Percentiles rank a stretch among this genome's conserved stretches.
These are phyloP conservation scores for Tetrax tetrax DNA, from an alignment of 2,113 vertebrate genomes.

Conservation along the genomic window DNA sequence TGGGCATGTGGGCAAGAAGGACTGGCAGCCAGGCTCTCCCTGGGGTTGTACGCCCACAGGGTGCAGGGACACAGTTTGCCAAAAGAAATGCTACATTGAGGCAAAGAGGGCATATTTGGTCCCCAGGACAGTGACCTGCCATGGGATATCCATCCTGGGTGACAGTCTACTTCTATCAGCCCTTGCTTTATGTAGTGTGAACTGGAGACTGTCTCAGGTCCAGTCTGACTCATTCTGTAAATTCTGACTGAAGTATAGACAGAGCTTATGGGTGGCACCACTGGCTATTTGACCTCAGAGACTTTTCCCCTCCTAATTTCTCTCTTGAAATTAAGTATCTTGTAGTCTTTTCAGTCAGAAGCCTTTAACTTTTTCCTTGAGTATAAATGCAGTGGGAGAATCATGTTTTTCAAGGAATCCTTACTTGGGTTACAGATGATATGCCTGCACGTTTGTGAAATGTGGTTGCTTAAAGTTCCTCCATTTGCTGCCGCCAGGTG, in stretches of 20 bases:
- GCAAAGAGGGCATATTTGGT: neutral
- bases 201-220: neutral
- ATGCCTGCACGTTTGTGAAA: neutral
- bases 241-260: neutral
- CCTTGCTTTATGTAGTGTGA: neutral
- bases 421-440: neutral
- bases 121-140: fast-evolving
- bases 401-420: neutral
- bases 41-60: too few species aligned
- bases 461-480: neutral
- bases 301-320: fast-evolving
- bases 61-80: neutral
- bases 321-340: neutral
- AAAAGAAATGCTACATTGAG: neutral
- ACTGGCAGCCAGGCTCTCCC: neutral
- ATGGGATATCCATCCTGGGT: neutral
- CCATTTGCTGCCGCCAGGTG: neutral
- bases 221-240: neutral
- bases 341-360: conserved; percentile 20
- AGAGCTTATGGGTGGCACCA: neutral
- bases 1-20: neutral
- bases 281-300: neutral
- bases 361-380: neutral
- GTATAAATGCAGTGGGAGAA: conserved; percentile 13
- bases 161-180: neutral